Base-by-base conservation (phyloP, 2,113 vertebrate species). In the Dipodomys stephensi region DNA sequence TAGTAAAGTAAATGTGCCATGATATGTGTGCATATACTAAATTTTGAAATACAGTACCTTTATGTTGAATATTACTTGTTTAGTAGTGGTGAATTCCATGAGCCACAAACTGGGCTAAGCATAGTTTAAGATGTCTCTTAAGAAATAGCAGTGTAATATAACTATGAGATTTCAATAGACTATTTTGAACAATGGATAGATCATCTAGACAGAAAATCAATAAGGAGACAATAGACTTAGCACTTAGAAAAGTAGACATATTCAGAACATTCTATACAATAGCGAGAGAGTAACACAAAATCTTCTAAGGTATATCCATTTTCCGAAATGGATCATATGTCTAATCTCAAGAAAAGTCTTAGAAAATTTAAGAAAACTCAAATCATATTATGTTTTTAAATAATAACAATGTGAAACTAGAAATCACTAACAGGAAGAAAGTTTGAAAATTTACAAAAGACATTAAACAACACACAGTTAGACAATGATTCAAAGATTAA, bases 1-100 rank as follows among this genome's bases (percentile, higher is more conserved):
- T 93, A 80, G 19, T 82, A 35, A 25, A 81, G 6, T 81, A 87
- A 93, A 87, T 82, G 20, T 84, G 23, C 39, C 89, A 30, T 74
- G 39, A 80, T 91, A 46, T 84, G 10, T 73, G 35, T 92, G 39
- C 60, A 57, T 25, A 28, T 87, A 64, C 60, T 83, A 53, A 78
- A 94, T 64, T 74, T 67, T 65, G 30, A 87, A 6, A 9, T 91
- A 80, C 68, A 88, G 49, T 49, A 49, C 49, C 49, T 49, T 49
- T 49, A 49, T 49, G 49, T 49, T 9, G 49, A 49, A 12, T 49
- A 49, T 49, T 49, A 49, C 49, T 49, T 49, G 49, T 49, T 12
- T 49, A 11, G 8, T 12, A 49, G 8, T 49, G 49, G 12, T 49
- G 49, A 10, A 49, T 49, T 12, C 49, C 49, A 49, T 49, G 9